A percentile compares a stretch with the other conserved stretches of the same genome.
Evolutionary conservation across 2,888 invertebrate genomes (phyloP).

Genomic region (Myopa tessellatipennis): DNA sequence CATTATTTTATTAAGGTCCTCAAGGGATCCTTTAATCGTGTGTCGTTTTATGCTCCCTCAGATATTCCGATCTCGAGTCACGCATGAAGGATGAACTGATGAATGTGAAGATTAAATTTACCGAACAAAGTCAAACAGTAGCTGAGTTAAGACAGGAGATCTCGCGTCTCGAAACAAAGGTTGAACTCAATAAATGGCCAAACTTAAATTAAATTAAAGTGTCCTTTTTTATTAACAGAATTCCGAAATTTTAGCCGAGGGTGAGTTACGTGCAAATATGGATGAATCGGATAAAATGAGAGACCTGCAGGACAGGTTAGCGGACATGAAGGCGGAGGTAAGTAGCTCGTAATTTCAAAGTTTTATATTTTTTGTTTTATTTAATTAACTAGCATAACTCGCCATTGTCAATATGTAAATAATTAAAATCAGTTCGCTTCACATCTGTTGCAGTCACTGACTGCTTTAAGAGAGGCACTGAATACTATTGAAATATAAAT

Average conservation of each 20-base stretch:
- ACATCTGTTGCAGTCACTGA: constrained; percentile 6
- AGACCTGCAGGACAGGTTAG: constrained; percentile 92
- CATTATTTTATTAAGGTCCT: not conserved
- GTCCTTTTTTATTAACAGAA: constrained; percentile 73
- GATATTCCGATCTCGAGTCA: constrained; percentile 69
- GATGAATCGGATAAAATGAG: constrained; percentile 88
- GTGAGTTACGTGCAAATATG: constrained; percentile 86
- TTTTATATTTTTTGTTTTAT: constrained; percentile 7
- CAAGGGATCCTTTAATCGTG: not conserved
- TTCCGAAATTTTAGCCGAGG: constrained; percentile 93
- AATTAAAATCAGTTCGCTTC: constrained; percentile 3
- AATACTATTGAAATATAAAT: constrained; percentile 20
- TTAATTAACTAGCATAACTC: constrained; percentile 20
- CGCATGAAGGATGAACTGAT: constrained; percentile 87
- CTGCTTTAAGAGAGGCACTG: constrained; percentile 16
- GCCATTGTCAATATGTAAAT: constrained; percentile 26
- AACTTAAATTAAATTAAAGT: not conserved
- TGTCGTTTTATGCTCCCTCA: constrained; percentile 42
- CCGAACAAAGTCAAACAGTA: constrained; percentile 93
- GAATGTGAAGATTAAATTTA: constrained; percentile 93
- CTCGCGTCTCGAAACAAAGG: constrained; percentile 92
- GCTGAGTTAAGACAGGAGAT: constrained; percentile 95
- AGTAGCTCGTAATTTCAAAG: constrained; percentile 53
- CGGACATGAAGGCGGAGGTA: constrained; percentile 94
- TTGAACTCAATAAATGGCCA: constrained; percentile 56